Base-by-base conservation (phyloP, 2,797 vertebrate species). In the Dermochelys coriacea region DNA sequence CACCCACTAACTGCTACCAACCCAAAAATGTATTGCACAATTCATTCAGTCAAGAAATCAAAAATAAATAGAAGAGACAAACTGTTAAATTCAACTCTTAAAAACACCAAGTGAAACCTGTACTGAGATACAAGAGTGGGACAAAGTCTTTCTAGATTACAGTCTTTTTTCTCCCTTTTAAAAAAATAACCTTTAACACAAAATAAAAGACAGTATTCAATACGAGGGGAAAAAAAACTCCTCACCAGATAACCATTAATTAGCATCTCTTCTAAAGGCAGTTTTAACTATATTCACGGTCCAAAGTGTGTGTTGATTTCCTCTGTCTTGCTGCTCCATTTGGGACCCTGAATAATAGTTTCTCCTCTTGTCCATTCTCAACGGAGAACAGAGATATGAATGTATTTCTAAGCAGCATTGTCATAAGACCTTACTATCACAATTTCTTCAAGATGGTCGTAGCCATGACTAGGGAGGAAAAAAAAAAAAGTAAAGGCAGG, bases 11-110 rank as follows among this genome's bases (percentile, higher is more conserved):
- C 93, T 91, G 1, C 87, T 97, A 89, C 86, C 93, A 95, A 98
- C 95, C 94, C 97, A 98, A 98, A 97, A 95, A 98, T 98, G 97
- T 99, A 99, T 99, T 99, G 99, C 99, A 99, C 99, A 98, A 98
- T 97, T 98, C 96, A 98, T 98, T 98, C 89, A 86, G 88, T 82
- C 61, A 34, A 97, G 97, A 97, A 95, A 89, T 95, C 94, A 97
- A 96, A 98, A 98, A 98, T 98, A 98, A 98, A 98, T 97, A 98
- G 95, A 97, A 96, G 89, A 97, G 94, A 94, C 59, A 94, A 98
- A 92, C 96, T 2, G 47, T 96, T 97, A 94, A 96, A 95, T 97
- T 96, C 85, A 95, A 41, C 91, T 96, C 97, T 97, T 97, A 95
- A 95, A 97, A 96, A 96, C 82, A 94, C 61, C 50, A 87, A 95